Evolutionary conservation across 2,797 vertebrate species (phyloP), one percentile per base, ranked within the genome.

Genomic region (Acridotheres tristis): DNA sequence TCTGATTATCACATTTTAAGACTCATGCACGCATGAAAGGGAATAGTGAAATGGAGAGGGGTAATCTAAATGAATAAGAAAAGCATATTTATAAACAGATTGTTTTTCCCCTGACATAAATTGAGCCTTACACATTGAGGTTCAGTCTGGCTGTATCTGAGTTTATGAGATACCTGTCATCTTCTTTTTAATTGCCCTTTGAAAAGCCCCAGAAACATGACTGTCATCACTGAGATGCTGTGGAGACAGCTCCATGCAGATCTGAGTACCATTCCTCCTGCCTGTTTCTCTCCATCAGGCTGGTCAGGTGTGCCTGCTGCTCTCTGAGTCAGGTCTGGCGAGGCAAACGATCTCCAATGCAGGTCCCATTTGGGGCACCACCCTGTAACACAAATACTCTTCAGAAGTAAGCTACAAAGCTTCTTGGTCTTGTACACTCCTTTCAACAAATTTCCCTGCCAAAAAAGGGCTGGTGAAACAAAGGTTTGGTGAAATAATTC

Each of bases 1-100:
- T 66, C 69, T 91, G 86, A 93, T 93, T 90, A 81, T 73, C 86
- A 45, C 61, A 20, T 50, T 86, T 48, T 84, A 67, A 67, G 88
- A 81, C 36, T 81, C 34, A 34, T 0, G 3, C 18, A 48, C 2
- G 2, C 10, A 2, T 87, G 76, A 89, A 93, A 62, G 59, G 43
- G 20, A 88, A 69, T 66, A 92, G 42, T 63, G 53, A 90, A 79
- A 82, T n/a, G 23, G 32, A 94, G 77, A 87, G 38, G 34, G 8
- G 11, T 79, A 71, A 79, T 85, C 51, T 90, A 84, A 57, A 23
- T 55, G 63, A 80, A 58, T 61, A 82, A 45, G 12, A 84, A 79
- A 79, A 76, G 9, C 45, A 19, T 88, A 48, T 84, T 78, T 93
- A 78, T 91, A 73, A 90, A 27, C 26, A 51, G 23, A 8, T 74